phyloP scores from a whole-genome alignment of 37 sponge, comb jelly and placozoan genomes.

The Halisarca cf. caerulea region DNA sequence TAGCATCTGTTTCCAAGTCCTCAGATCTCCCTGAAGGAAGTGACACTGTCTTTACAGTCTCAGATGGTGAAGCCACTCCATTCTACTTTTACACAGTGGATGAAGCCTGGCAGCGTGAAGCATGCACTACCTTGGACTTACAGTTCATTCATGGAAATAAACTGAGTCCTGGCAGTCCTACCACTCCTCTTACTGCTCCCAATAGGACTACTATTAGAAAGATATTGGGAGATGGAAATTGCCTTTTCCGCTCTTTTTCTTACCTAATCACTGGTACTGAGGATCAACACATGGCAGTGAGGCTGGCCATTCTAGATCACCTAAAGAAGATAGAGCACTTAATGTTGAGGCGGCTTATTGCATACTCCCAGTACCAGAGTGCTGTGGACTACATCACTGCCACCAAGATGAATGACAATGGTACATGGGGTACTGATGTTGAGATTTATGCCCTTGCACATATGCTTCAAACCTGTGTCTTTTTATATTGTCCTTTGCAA shows the following conservation, averaged over 20 bases:
- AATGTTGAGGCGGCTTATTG: neutral
- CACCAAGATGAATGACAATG: neutral
- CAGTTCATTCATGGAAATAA: neutral
- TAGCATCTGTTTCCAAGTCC: no score
- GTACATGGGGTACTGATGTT: slow-evolving; percentile 9
- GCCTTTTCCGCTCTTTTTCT: slow-evolving; percentile 11
- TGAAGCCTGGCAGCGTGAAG: neutral
- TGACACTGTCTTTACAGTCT: no score
- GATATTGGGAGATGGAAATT: slow-evolving; percentile 10
- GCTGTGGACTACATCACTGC: neutral
- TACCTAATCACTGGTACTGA: slow-evolving; percentile 7
- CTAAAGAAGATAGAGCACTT: neutral
- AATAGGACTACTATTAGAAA: neutral
- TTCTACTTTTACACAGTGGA: neutral
- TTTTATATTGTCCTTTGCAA: neutral
- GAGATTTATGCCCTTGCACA: slow-evolving; percentile 1
- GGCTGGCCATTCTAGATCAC: neutral
- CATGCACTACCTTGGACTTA: neutral
- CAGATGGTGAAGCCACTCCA: no score
- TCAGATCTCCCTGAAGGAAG: no score
- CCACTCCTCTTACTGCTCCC: neutral
- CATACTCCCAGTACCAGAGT: neutral
- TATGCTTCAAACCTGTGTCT: neutral
- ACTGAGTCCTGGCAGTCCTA: neutral
- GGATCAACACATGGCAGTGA: slow-evolving; percentile 5